Percentiles rank a stretch among this genome's conserved stretches.
Conservation (phyloP, 2,888 invertebrate species). For the Stratiomys singularior region DNA sequence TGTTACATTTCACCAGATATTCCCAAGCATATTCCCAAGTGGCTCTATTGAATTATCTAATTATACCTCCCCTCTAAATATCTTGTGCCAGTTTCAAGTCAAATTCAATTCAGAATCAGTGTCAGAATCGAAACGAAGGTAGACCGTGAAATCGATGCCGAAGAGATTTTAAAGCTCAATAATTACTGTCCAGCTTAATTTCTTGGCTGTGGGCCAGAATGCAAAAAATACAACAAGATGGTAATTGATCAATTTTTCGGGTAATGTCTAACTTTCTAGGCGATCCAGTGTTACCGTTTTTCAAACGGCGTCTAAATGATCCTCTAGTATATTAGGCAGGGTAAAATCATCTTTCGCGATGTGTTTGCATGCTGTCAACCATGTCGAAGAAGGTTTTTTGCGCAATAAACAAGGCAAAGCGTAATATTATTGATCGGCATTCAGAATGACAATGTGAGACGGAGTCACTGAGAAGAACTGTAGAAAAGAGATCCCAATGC, state of each 20-base stretch:
- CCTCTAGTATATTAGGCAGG: neutral
- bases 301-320: no score
- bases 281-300: neutral
- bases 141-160: neutral
- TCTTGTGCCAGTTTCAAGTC: neutral
- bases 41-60: constrained; percentile 1
- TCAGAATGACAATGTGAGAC: no score
- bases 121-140: neutral
- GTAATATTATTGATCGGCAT: no score
- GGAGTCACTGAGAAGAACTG: no score
- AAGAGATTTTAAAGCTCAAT: neutral
- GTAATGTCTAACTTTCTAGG: no score
- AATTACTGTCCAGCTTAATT: neutral
- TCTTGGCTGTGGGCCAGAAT: neutral
- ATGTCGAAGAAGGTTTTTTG: no score
- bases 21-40: neutral
- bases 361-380: no score
- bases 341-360: neutral
- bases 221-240: neutral
- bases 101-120: neutral
- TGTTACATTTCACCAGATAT: neutral
- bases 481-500: no score
- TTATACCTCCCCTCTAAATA: neutral
- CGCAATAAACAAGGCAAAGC: no score
- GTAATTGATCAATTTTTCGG: constrained; percentile 13